These are phyloP conservation scores for Fulica atra DNA, from an alignment of 2,113 vertebrate species.

Conservation along the genomic window DNA sequence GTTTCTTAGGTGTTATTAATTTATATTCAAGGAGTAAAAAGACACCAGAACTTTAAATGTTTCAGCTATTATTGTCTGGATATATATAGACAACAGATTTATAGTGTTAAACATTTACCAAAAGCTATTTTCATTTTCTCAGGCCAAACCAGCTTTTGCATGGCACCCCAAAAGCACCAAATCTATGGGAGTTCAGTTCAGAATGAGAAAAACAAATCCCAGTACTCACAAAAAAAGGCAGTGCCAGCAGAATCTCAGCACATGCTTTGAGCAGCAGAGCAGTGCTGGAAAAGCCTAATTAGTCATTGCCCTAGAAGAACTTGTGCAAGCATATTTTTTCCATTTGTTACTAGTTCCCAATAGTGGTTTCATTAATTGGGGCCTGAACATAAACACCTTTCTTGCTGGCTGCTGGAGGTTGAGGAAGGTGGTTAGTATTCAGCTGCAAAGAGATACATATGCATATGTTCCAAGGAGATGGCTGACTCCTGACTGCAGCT, in stretches of 20 bases:
- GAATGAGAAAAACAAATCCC: not conserved
- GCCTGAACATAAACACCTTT: not conserved
- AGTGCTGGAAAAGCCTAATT: not conserved
- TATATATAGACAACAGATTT: not conserved
- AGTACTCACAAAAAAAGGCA: not conserved
- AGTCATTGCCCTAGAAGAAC: not conserved
- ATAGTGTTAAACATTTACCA: not conserved
- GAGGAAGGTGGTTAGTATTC: not conserved
- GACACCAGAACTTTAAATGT: not conserved
- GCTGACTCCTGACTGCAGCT: not conserved
- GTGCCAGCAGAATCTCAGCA: not conserved
- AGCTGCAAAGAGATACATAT: not conserved
- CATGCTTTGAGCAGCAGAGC: not conserved
- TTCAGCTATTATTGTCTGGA: not conserved
- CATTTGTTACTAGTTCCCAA: not conserved
- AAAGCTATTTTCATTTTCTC: not conserved
- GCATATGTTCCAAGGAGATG: rapidly evolving
- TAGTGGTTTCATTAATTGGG: not conserved
- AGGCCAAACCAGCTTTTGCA: not conserved
- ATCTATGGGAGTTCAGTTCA: not conserved
- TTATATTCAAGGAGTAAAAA: not conserved
- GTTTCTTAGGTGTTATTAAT: not conserved
- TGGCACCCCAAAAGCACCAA: not conserved
- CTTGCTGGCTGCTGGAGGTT: not conserved
- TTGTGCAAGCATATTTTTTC: not conserved